These are phyloP conservation scores for Saccostrea glomerata DNA, from an alignment of 1,140 invertebrate species.

Conservation along the genomic window DNA sequence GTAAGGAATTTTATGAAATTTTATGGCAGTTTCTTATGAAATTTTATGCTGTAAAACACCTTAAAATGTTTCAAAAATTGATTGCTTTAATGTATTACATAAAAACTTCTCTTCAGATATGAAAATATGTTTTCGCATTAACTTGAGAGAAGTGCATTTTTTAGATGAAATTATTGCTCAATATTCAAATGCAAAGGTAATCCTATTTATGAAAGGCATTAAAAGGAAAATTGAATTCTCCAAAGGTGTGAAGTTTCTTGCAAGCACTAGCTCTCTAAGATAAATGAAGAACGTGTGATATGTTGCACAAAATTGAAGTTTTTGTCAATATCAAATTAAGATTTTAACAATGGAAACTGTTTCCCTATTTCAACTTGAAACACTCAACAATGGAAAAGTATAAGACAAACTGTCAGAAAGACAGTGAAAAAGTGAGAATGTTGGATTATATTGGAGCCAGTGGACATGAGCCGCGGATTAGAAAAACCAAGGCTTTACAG, in stretches of 20 bases:
- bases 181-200: background rate
- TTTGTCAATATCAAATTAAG: background rate
- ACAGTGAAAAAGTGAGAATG: conserved; percentile 19
- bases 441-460: conserved; percentile 8
- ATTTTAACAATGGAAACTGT: background rate
- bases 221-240: too few species aligned
- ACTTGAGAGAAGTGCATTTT: too few species aligned
- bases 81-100: background rate
- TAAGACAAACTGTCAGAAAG: background rate
- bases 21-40: background rate
- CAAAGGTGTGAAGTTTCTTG: background rate
- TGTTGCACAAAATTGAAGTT: background rate
- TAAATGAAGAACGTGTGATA: background rate
- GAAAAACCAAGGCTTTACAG: background rate
- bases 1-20: background rate
- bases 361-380: background rate
- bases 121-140: background rate
- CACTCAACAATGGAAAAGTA: background rate
- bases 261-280: background rate
- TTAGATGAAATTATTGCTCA: background rate
- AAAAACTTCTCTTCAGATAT: background rate
- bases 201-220: background rate
- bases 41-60: conserved; percentile 2
- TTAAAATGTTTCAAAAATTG: background rate
- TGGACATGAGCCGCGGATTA: background rate